A percentile compares a stretch with the other conserved stretches of the same genome.
These are phyloP conservation scores for Coecobrya sp. DNA, from an alignment of 2,888 invertebrate genomes.

Conservation along the genomic window DNA sequence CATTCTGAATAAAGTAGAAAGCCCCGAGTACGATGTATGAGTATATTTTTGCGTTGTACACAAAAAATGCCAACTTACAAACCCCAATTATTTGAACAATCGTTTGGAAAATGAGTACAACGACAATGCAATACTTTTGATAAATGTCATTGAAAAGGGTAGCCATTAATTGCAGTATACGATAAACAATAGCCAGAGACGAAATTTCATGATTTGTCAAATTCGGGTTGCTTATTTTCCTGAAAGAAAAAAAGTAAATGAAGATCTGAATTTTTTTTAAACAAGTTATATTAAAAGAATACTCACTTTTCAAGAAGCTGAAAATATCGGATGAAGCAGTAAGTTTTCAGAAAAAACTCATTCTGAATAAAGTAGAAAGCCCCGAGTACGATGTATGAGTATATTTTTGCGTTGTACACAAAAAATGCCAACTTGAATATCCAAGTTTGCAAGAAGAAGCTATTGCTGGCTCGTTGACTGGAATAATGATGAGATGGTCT, in stretches of 20 bases:
- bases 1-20: background rate
- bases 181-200: no score
- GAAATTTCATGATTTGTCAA: no score
- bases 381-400: background rate
- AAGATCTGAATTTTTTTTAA: no score
- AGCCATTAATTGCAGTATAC: background rate
- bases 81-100: conserved; percentile 3
- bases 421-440: background rate
- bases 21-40: background rate
- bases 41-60: background rate
- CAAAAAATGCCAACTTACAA: background rate
- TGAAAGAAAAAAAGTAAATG: background rate
- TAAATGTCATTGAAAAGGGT: background rate
- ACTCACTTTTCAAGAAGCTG: background rate
- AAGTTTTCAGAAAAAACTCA: background rate
- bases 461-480: background rate
- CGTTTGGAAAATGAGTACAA: background rate
- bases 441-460: background rate
- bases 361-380: background rate
- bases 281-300: no score
- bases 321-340: background rate
- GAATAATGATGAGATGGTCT: background rate
- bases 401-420: background rate
- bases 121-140: background rate
- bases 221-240: background rate